Conservation (phyloP, 2,113 vertebrate species). For the Pristiophorus japonicus region DNA sequence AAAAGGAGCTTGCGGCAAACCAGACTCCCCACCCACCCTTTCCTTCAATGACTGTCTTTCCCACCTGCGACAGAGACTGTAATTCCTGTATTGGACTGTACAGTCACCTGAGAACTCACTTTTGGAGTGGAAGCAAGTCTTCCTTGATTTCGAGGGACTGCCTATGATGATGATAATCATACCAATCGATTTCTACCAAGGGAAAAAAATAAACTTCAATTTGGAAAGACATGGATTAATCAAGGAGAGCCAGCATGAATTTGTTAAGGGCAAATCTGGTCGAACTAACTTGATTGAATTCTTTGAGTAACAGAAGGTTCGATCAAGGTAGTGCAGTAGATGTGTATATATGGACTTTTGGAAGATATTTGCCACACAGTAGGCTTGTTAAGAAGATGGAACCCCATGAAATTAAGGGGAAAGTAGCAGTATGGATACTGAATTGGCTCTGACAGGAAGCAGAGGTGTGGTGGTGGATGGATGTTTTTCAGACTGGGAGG, state of each 20-base stretch:
- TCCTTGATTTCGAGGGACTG: too few relatives aligned
- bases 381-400: background rate
- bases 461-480: background rate
- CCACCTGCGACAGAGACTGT: too few relatives aligned
- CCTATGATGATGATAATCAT: too few relatives aligned
- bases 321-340: background rate
- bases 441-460: background rate
- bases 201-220: background rate
- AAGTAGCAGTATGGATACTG: background rate
- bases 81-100: too few relatives aligned
- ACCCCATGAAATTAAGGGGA: background rate
- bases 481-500: background rate
- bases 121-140: too few relatives aligned
- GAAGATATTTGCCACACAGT: too few relatives aligned
- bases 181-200: background rate
- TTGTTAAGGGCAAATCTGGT: background rate
- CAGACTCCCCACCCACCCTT: too few relatives aligned
- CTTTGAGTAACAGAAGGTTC: too few relatives aligned
- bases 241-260: background rate
- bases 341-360: background rate
- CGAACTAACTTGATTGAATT: background rate
- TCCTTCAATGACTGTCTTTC: too few relatives aligned
- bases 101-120: too few relatives aligned
- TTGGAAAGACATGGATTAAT: background rate
- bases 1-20: too few relatives aligned